Conservation (phyloP, 2,113 vertebrate species). For the Rostratula benghalensis region DNA sequence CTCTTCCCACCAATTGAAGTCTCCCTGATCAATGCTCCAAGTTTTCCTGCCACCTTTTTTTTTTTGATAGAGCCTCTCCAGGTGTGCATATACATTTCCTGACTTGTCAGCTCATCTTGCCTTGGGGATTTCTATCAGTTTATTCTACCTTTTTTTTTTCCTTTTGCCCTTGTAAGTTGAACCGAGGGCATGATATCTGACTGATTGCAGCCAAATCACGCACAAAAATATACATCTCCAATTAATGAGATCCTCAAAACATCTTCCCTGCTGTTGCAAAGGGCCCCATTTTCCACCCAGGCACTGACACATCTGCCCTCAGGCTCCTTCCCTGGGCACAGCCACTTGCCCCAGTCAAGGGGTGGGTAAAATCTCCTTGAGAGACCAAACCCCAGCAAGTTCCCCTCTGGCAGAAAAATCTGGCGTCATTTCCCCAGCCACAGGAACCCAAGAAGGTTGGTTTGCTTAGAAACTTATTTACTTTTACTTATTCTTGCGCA, state of each 20-base stretch:
- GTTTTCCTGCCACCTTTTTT: not conserved
- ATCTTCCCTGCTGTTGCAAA: not conserved
- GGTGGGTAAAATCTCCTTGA: accelerated
- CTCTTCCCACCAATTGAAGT: not conserved
- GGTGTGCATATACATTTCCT: not conserved
- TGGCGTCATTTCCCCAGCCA: accelerated
- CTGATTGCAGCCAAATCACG: not conserved
- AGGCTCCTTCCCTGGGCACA: no score
- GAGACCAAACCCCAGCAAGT: not conserved
- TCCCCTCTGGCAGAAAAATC: accelerated
- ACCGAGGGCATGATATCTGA: not conserved
- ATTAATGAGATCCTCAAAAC: not conserved
- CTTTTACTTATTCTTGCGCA: accelerated
- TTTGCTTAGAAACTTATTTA: accelerated
- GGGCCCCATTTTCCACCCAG: not conserved
- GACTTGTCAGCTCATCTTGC: not conserved
- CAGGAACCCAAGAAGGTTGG: accelerated
- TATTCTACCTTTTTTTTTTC: not conserved
- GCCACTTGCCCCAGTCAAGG: not conserved
- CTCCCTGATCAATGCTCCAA: not conserved
- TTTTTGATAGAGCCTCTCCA: not conserved
- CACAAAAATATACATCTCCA: not conserved
- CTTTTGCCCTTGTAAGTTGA: not conserved
- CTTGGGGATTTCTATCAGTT: not conserved
- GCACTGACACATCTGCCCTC: not conserved